Base-by-base conservation (phyloP, 2,888 invertebrate genomes). In the Lypha dubia region DNA sequence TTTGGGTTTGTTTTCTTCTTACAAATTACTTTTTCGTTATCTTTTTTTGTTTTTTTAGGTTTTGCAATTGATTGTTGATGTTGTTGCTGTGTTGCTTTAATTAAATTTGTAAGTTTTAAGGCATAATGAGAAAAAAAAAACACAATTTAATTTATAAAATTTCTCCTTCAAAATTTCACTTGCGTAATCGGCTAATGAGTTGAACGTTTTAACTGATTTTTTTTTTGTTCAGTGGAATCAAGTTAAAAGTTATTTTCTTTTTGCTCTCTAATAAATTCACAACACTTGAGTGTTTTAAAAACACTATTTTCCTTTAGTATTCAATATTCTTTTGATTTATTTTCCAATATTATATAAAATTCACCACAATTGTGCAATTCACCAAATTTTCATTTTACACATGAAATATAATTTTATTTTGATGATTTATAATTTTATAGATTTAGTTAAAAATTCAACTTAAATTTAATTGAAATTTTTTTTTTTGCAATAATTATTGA, bases 361-460 rank as follows among this genome's bases (percentile, higher is more conserved):
- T 87, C 86, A 86, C 84, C 86, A 86, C 79, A 82, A 84, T 86
- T 86, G 86, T 86, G 82, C 81, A 87, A 85, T 85, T 86, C 86
- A 84, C 79, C 86, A 86, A 65, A 73, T 32, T 7, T n/a, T 22
- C 41, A 58, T 15, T 15, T 41, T 58, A 44, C n/a, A 62, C 44
- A 56, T 84, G 70, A 68, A 35, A 44, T 20, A 20, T 7, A 58
- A 38, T 56, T 58, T 32, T 28, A 7, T 22, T 17, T 70, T 41
- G 22, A 71, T 41, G 51, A 70, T 20, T 75, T 51, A 56, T 24
- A 22, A 28, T 60, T 46, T 38, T 41, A 38, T 15, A 38, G 32
- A 56, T 28, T 44, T 58, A n/a, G 28, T 13, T 28, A 53, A 15
- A 77, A 71, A 62, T 71, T 56, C 6, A 67, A 60, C 13, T 63